Base-by-base conservation (phyloP, 2,888 invertebrate species). In the Agelastica alni region DNA sequence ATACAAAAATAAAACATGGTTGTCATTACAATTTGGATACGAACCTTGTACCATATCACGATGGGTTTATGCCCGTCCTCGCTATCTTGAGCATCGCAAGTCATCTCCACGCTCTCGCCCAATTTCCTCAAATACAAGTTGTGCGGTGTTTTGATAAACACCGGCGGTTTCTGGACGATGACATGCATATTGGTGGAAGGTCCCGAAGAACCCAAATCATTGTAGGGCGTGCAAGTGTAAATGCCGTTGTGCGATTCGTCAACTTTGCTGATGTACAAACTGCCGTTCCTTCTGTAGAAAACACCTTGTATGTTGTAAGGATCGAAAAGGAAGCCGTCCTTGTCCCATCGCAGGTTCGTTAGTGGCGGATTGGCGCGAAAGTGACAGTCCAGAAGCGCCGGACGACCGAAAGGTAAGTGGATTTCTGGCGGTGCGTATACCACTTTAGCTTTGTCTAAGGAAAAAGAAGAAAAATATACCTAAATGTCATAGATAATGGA, bases 191-290 rank as follows among this genome's bases (percentile, higher is more conserved):
- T 83, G 22, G 89, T 85, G 47, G 94, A 94, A 16, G 91, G 84
- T 5, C 93, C 92, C 65, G 87, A 89, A 18, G 91, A 88, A 44
- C 95, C 96, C 70, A 94, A 82, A 62, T 87, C 85, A 76, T 95
- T 96, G 79, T 89, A 91, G 37, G 96, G 95, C 16, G 93, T 93
- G 77, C 96, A 96, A 56, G 91, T 88, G 78, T 96, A 96, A 68
- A 85, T 60, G 34, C 96, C 96, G 59, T 88, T 89, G 76, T 94
- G 93, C 4, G 85, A 85, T 72, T 90, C 89, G 72, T 89, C 88
- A 44, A 95, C 93, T 80, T 88, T 87, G 67, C 86, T 88, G 71
- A 71, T 65, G 48, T 63, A 88, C 31, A 93, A 79, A 65, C 92
- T 92, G n/a, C 56, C 56, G 14, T 56, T 94, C 67, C 86, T 80